Conservation (phyloP, 2,888 invertebrate genomes). For the Flexamia atlantica region DNA sequence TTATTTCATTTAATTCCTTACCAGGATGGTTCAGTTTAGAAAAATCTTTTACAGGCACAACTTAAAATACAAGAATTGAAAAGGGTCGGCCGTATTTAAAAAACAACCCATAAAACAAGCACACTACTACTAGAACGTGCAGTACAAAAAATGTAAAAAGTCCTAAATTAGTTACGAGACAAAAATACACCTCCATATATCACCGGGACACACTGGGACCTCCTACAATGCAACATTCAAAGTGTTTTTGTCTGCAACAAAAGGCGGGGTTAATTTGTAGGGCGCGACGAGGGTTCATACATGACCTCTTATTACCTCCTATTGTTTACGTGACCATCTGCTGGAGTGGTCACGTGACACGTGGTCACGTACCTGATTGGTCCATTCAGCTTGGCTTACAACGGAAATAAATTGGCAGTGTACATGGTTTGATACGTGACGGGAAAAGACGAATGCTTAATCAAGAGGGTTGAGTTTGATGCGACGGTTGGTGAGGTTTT, state of each 20-base stretch:
- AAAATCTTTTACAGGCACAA: too few species aligned
- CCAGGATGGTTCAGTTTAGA: too few species aligned
- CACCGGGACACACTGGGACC: background rate
- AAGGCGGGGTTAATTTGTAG: conserved; percentile 38
- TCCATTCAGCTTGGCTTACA: background rate
- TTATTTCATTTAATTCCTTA: too few species aligned
- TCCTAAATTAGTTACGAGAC: background rate
- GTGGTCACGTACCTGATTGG: background rate
- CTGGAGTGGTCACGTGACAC: background rate
- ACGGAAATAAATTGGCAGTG: background rate
- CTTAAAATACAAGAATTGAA: too few species aligned
- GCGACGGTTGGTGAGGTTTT: too few species aligned
- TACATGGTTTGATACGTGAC: too few species aligned
- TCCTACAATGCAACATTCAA: conserved; percentile 7
- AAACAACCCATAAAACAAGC: too few species aligned
- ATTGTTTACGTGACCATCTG: conserved; percentile 34
- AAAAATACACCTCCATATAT: background rate
- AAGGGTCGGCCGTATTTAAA: too few species aligned
- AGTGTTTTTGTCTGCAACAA: conserved; percentile 27
- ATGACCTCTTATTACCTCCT: background rate
- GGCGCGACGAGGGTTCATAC: background rate
- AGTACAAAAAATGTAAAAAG: too few species aligned
- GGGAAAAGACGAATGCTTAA: too few species aligned
- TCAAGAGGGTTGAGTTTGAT: too few species aligned
- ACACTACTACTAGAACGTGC: too few species aligned